Evolutionary conservation across 2,888 invertebrate species (phyloP), one percentile per base, ranked within the genome.

Genomic region (Dendrolimus houi): DNA sequence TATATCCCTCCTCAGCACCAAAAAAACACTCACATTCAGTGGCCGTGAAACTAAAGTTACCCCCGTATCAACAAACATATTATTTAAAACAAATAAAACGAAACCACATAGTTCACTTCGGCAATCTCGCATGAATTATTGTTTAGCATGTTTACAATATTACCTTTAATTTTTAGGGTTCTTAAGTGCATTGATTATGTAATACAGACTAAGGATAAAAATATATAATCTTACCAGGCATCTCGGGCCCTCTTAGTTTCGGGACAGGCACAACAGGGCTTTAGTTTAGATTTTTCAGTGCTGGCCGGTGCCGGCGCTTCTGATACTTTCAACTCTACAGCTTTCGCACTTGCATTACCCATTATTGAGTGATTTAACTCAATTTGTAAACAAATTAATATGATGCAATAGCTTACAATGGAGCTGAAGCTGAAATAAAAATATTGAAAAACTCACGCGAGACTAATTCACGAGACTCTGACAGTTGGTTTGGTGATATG

Each of bases 231-330:
- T 92, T 92, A 98, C 98, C 99, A 99, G 64, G 94, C 94, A 91
- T 99, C 99, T 73, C 99, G 92, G 47, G 88, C 94, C 85, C 93
- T 94, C 84, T 97, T 98, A 0, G 98, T 99, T 88, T 99, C 98
- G 0, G 98, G 98, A 83, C 99, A 99, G 6, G 98, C 98, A 91
- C 99, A 99, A 75, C 99, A 99, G 6, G 98, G 96, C 79, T 98
- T 99, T 62, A 97, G 87, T 77, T 97, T 97, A 55, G 95, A 95
- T 70, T 95, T 94, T 55, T 92, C 92, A 9, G 87, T 84, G 12
- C 81, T 77, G 9, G 84, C 83, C 40, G 79, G 70, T 17, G 69
- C 79, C 54, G 81, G 76, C 8, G 71, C 62, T 56, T 81, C 84
- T 0, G 75, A 68, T 1, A 74, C 66, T 70, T 87, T 86, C 17